Percentiles rank a stretch among this genome's conserved stretches.
These are phyloP conservation scores for Neosilurus mollespiculum DNA, from an alignment of 2,797 vertebrate species.

Conservation along the genomic window DNA sequence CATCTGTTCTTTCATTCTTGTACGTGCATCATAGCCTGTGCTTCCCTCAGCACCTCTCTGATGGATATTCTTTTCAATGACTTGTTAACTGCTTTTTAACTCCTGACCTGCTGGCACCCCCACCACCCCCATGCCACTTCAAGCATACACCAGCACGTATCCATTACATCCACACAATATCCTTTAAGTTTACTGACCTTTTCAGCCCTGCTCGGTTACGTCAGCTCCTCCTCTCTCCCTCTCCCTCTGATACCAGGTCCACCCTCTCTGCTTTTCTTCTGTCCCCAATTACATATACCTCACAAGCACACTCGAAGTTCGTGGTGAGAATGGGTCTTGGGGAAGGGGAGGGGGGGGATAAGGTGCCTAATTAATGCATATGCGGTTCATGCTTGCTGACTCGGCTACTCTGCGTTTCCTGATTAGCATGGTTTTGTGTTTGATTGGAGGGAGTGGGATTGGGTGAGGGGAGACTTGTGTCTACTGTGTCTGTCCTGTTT, in stretches of 20 bases:
- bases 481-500: constrained; percentile 36
- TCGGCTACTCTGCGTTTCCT: constrained; percentile 57
- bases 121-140: rapidly evolving
- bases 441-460: constrained; percentile 39
- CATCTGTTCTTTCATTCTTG: constrained; percentile 23
- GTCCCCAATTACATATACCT: constrained; percentile 18
- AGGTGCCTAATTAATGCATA: constrained; percentile 55
- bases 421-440: constrained; percentile 57
- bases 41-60: background rate
- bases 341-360: background rate
- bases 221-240: constrained; percentile 4
- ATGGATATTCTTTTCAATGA: constrained; percentile 12
- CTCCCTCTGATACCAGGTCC: background rate
- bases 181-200: background rate
- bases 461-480: constrained; percentile 23
- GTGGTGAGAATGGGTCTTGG: constrained; percentile 1
- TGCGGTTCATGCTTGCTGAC: constrained; percentile 57
- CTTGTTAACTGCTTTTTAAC: constrained; percentile 17
- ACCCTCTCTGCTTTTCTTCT: constrained; percentile 16
- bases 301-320: constrained; percentile 36
- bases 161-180: background rate
- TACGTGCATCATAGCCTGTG: background rate
- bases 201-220: constrained; percentile 12
- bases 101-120: background rate
- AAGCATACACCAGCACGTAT: background rate